Evolutionary conservation across 2,113 vertebrate genomes (phyloP), one percentile per base, ranked within the genome.

Genomic region (Aegypius monachus): DNA sequence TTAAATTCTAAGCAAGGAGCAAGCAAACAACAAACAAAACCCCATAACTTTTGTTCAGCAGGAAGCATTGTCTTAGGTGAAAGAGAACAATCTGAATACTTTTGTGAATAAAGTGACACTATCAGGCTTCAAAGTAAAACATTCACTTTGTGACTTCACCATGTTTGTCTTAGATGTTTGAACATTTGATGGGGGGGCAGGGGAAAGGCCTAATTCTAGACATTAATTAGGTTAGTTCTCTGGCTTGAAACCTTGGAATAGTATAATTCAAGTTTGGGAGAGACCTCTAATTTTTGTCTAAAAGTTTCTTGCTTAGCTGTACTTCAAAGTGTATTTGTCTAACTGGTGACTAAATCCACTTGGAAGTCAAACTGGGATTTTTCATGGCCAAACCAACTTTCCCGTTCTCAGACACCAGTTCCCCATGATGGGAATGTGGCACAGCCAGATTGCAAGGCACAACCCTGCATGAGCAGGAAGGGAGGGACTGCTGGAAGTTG

Each of bases 121-220:
- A 27, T 18, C 31, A 19, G 13, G 11, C 48, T 82, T 68, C n/a
- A 36, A 70, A 27, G 27, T 16, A 68, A 48, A 78, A n/a, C 7
- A 68, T 38, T 36, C 13, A 38, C 14, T 89, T 67, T 65, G 15
- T 72, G 47, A 58, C 34, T 40, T 59, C 21, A 61, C 3, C 21
- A 22, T 27, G 15, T n/a, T 59, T 68, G 34, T 15, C 38, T 78
- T 34, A 92, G 32, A 18, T 66, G 18, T 55, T 84, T 61, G 70
- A 81, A 63, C 13, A 1, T 50, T 53, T 82, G 20, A 43, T 40
- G 7, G 1, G 8, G 7, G 13, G 7, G 2, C 9, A 1, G 52
- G 26, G 29, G 17, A 63, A 66, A 25, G 2, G 2, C 12, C 31
- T 59, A 38, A 73, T 31, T 65, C n/a, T n/a, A n/a, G n/a, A n/a